Evolutionary conservation across 2,797 vertebrate species (phyloP), one percentile per base, ranked within the genome.

Genomic region (Morus bassanus): DNA sequence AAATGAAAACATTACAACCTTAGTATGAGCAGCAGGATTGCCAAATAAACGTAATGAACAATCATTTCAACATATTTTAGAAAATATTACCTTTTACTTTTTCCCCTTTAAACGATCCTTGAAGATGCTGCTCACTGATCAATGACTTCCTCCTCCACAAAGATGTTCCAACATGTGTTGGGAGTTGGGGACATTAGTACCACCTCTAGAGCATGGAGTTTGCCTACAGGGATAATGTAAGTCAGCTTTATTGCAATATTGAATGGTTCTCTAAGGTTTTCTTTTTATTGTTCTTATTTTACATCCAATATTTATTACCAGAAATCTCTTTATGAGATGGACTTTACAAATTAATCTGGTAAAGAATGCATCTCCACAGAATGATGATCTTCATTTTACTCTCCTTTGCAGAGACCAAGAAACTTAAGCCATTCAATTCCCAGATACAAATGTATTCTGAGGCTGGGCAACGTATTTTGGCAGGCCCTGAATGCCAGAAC

Each of bases 261-360:
- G 74, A 96, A 95, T 90, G 81, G 88, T 63, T 96, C 95, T 93
- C 94, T 84, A 93, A 92, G 93, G 92, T 91, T 93, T 97, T 97
- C 93, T 96, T 97, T 96, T 95, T 96, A 97, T 96, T 94, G 89
- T 96, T 96, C 96, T 96, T 97, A 94, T 88, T 96, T 93, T 89
- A 96, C 70, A 93, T 79, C 79, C 65, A 35, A 11, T 59, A 45
- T 77, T 83, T 89, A 91, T 78, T 41, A 80, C 35, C 43, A 75
- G 61, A 81, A 79, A 74, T 76, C 43, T 91, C 56, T 72, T 60
- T 68, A 30, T 64, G 57, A 87, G 74, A 74, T 35, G 43, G 83
- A 91, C 67, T 69, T 91, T 53, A 89, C 30, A 92, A 95, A 91
- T 76, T 4, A 39, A 95, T 88, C 91, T 91, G 78, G 46, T 89